Conservation (phyloP, 2,888 invertebrate species). For the Sinopyrophorus schimmeli region DNA sequence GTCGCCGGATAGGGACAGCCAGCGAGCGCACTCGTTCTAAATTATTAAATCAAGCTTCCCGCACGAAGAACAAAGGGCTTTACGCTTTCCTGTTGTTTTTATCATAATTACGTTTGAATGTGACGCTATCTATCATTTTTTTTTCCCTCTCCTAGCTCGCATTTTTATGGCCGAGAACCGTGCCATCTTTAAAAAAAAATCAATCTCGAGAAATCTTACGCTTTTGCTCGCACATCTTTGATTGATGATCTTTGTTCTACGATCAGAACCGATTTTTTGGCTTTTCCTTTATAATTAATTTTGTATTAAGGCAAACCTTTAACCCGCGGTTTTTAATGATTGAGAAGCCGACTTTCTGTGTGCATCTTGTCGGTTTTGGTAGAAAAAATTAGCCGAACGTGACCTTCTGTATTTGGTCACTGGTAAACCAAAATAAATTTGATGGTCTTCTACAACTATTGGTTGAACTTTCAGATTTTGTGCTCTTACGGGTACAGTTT, state of each 20-base stretch:
- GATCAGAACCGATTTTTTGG: too few species aligned
- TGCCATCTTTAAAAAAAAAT: slow-evolving; percentile 18
- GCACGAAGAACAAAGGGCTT: slow-evolving; percentile 36
- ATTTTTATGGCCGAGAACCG: slow-evolving; percentile 14
- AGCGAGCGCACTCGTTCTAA: slow-evolving; percentile 14
- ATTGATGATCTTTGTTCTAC: slow-evolving; percentile 26
- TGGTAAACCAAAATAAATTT: too few species aligned
- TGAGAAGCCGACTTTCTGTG: too few species aligned
- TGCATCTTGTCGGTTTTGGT: too few species aligned
- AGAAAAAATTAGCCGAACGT: too few species aligned
- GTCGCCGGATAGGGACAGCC: slow-evolving; percentile 12
- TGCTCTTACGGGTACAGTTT: too few species aligned
- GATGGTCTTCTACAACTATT: too few species aligned
- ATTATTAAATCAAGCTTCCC: slow-evolving; percentile 9
- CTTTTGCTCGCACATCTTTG: slow-evolving; percentile 16
- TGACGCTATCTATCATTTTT: slow-evolving; percentile 37
- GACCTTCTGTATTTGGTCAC: too few species aligned
- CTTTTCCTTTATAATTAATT: background rate
- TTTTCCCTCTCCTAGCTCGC: slow-evolving; percentile 6
- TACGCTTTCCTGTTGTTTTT: slow-evolving; percentile 35
- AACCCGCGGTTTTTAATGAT: too few species aligned
- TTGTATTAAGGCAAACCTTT: background rate
- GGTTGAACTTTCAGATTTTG: too few species aligned
- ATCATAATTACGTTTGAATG: slow-evolving; percentile 37
- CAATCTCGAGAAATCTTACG: slow-evolving; percentile 13